Evolutionary conservation across 2,113 vertebrate species (phyloP).

Genomic region (Melanerpes aurifrons): DNA sequence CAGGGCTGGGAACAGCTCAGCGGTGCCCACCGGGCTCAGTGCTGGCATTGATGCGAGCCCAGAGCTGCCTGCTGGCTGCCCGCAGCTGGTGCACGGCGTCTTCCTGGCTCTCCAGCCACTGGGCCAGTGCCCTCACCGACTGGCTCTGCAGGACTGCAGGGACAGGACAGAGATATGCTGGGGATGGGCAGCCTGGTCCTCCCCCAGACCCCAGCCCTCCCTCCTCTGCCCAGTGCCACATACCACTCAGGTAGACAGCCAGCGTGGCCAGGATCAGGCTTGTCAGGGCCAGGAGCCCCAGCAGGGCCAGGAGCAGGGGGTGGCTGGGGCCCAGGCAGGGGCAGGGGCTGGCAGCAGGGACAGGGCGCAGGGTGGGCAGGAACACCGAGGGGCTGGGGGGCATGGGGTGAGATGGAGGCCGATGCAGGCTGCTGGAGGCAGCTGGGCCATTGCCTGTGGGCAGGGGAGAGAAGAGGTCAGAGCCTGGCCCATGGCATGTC

Average conservation of each 20-base stretch:
- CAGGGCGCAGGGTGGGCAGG: constrained; percentile 38
- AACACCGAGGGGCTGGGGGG: neutral
- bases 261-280: constrained; percentile 76
- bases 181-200: too few relatives aligned
- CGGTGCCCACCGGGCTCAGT: neutral
- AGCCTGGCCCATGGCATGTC: fast-evolving
- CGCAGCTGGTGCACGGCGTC: constrained; percentile 70
- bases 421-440: neutral
- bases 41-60: constrained; percentile 79
- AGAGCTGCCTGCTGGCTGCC: constrained; percentile 81
- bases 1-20: neutral
- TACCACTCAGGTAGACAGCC: constrained; percentile 81
- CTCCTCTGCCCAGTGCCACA: neutral
- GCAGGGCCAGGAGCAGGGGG: constrained; percentile 75
- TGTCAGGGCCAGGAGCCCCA: constrained; percentile 76
- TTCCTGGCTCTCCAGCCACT: constrained; percentile 74
- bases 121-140: constrained; percentile 75
- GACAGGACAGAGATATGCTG: neutral
- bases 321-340: constrained; percentile 64
- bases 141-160: constrained; percentile 83
- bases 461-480: neutral
- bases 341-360: neutral
- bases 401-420: neutral
- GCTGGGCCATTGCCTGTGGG: neutral
- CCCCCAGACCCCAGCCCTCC: fast-evolving